Evolutionary conservation across 2,888 invertebrate species (phyloP).

Genomic region (Noctuana brunneofusca): DNA sequence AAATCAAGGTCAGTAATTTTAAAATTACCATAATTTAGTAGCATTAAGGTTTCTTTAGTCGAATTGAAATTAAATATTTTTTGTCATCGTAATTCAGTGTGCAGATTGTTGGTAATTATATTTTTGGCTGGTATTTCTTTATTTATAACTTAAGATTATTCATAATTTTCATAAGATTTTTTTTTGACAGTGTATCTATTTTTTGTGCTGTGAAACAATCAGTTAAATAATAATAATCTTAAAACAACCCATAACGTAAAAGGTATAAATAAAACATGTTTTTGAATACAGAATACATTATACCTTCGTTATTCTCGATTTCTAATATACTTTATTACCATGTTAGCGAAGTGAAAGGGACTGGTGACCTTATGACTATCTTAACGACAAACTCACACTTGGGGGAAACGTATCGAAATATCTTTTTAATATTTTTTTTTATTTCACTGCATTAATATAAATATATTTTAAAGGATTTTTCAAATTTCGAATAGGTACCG

Average conservation of each 20-base stretch:
- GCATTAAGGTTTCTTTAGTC: neutral
- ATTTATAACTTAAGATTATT: too few species aligned
- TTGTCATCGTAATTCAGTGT: neutral
- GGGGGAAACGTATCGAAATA: constrained; percentile 19
- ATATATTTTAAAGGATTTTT: too few species aligned
- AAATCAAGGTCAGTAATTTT: constrained; percentile 7
- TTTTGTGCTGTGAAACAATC: too few species aligned
- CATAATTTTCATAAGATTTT: too few species aligned
- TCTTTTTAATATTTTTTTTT: neutral
- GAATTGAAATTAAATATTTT: neutral
- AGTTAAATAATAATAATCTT: too few species aligned
- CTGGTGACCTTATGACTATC: constrained; percentile 40
- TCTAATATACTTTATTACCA: constrained; percentile 44
- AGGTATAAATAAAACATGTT: constrained; percentile 23
- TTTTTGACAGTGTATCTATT: too few species aligned
- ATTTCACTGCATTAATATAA: neutral
- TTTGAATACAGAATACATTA: constrained; percentile 27
- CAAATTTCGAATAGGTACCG: too few species aligned
- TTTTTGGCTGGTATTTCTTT: neutral
- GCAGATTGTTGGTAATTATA: neutral
- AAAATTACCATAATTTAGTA: constrained; percentile 10
- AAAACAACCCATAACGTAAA: constrained; percentile 27
- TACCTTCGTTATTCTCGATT: constrained; percentile 39
- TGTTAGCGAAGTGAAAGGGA: constrained; percentile 46
- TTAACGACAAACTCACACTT: constrained; percentile 27